Base-by-base conservation (phyloP, 2,113 vertebrate genomes). In the Corydoras maculifer region DNA sequence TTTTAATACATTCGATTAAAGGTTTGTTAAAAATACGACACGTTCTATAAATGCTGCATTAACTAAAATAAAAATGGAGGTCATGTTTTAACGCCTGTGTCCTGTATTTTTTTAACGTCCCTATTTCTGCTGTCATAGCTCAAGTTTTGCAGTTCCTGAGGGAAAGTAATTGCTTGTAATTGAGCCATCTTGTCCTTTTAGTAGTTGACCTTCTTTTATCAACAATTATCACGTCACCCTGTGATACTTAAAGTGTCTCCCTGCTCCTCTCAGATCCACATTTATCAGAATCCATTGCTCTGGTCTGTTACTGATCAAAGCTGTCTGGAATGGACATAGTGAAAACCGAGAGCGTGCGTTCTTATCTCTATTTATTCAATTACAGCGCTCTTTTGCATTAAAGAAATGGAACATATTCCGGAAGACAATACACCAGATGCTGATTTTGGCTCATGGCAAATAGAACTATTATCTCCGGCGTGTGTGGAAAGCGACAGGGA, bases 101-200 rank as follows among this genome's bases (percentile, higher is more conserved):
- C 63, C 8, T 55, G 43, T 58, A 68, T 53, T 54, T 11, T 13
- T 62, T 74, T 75, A 70, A 68, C 13, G 15, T 54, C 68, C 53
- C 63, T 35, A 35, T 74, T 53, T 30, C 2, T 63, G 35, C 58
- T 63, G 30, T 65, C 67, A 48, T 13, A 70, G 62, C 62, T 15
- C 55, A 68, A 70, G 70, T 70, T 71, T 73, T 43, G 9, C 72
- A 5, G 48, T 50, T 12, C 11, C 62, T 58, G 11, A 62, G 54
- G 67, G 59, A 70, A 64, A n/a, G 68, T 78, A 68, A 75, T 68
- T 71, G 64, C 74, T 65, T 71, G 68, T 75, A 75, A 78, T 78
- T 78, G 68, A 75, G 72, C 60, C 15, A 31, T 68, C 65, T 72
- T 32, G 61, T 75, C 61, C 64, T 60, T 78, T 78, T 57, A 18